These are phyloP conservation scores for Lepidonotus clava DNA, from an alignment of 2,888 invertebrate species.

Conservation along the genomic window DNA sequence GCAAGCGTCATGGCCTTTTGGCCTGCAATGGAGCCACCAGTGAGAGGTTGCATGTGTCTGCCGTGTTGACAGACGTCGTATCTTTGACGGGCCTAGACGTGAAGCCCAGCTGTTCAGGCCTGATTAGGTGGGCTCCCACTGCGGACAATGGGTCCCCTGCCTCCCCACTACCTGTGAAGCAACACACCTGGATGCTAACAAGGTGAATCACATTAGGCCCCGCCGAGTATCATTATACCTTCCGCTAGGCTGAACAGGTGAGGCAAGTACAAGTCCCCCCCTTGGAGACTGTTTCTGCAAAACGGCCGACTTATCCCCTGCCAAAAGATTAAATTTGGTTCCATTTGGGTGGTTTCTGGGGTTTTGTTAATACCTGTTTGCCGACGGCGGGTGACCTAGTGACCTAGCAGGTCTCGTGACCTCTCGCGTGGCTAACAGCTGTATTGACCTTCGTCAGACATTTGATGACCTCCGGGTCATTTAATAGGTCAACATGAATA, in stretches of 20 bases:
- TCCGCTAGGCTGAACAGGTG: too few species aligned
- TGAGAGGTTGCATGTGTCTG: not conserved
- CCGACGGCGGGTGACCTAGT: conserved; percentile 4
- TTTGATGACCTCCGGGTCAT: not conserved
- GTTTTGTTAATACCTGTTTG: not conserved
- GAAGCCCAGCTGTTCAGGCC: not conserved
- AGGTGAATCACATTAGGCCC: not conserved
- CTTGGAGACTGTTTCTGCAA: too few species aligned
- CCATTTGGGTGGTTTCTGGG: too few species aligned
- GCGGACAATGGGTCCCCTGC: not conserved
- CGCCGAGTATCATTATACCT: not conserved
- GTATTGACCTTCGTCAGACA: conserved; percentile 15
- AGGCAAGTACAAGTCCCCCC: too few species aligned
- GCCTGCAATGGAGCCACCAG: not conserved
- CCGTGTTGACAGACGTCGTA: not conserved
- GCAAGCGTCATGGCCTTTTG: too few species aligned
- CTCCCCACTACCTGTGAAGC: not conserved
- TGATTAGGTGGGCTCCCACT: not conserved
- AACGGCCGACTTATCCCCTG: too few species aligned
- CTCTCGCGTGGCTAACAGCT: conserved; percentile 22
- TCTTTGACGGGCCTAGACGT: not conserved
- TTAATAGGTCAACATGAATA: not conserved
- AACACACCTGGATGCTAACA: not conserved
- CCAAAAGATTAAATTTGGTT: too few species aligned
- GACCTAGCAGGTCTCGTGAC: not conserved